These are phyloP conservation scores for Oncorhynchus gorbuscha DNA, from an alignment of 2,113 vertebrate genomes.

Conservation along the genomic window DNA sequence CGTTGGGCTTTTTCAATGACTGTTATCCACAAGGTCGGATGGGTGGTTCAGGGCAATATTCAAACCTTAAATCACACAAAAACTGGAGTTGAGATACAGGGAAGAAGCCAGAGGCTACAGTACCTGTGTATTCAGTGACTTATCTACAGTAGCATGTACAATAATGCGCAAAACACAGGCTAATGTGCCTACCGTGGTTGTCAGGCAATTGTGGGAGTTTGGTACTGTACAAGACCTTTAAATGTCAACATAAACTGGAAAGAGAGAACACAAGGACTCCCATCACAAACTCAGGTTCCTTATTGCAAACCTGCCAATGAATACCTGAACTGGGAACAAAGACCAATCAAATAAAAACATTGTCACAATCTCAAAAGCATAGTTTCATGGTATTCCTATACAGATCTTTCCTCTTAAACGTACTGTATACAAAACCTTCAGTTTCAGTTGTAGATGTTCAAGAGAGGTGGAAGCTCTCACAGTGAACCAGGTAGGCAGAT, in stretches of 20 bases:
- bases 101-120: not conserved
- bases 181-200: constrained; percentile 1
- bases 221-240: constrained; percentile 9
- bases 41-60: not conserved
- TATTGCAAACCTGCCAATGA: constrained; percentile 3
- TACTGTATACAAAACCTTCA: not conserved
- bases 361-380: constrained; percentile 4
- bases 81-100: not conserved
- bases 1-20: not conserved
- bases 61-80: not conserved
- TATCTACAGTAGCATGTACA: constrained; percentile 15
- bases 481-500: not conserved
- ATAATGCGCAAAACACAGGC: not conserved
- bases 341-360: constrained; percentile 17
- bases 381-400: not conserved
- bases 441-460: constrained; percentile 15
- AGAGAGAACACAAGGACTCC: constrained; percentile 15
- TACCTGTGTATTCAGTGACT: constrained; percentile 47
- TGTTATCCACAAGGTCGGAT: not conserved
- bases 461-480: not conserved
- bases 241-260: not conserved
- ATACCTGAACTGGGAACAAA: constrained; percentile 1
- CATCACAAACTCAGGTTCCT: not conserved
- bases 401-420: not conserved
- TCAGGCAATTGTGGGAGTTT: not conserved